Conservation (phyloP, 2,888 invertebrate species). For the Drosophila neutralis region DNA sequence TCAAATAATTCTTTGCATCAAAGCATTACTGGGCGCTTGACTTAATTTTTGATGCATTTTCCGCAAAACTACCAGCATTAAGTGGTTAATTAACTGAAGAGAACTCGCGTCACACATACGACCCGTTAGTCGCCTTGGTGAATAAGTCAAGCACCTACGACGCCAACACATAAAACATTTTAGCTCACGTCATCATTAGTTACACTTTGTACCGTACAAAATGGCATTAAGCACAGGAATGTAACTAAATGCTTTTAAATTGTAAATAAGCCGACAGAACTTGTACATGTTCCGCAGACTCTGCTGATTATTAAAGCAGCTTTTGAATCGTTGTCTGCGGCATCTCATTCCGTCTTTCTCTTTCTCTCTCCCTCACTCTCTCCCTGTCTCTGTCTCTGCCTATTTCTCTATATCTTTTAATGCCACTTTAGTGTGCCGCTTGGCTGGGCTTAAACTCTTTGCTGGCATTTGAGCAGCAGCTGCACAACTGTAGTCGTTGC, state of each 20-base stretch:
- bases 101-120: constrained; percentile 34
- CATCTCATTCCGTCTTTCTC: constrained; percentile 1
- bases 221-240: constrained; percentile 40
- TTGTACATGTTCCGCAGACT: constrained; percentile 17
- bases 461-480: constrained; percentile 58
- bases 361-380: constrained; percentile 1
- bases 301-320: constrained; percentile 27
- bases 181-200: constrained; percentile 53
- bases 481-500: constrained; percentile 32
- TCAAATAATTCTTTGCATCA: background rate
- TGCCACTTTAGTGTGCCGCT: constrained; percentile 73
- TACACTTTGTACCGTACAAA: constrained; percentile 36
- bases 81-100: constrained; percentile 18
- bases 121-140: constrained; percentile 33
- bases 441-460: constrained; percentile 76
- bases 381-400: constrained; percentile 12
- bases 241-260: constrained; percentile 55
- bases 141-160: constrained; percentile 15
- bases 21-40: background rate
- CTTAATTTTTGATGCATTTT: background rate
- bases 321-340: constrained; percentile 33
- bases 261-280: constrained; percentile 50
- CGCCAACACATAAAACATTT: constrained; percentile 24
- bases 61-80: constrained; percentile 6
- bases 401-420: constrained; percentile 51